Evolutionary conservation across 2,888 invertebrate species (phyloP), one percentile per base, ranked within the genome.

Genomic region (Habroteleia sp.): DNA sequence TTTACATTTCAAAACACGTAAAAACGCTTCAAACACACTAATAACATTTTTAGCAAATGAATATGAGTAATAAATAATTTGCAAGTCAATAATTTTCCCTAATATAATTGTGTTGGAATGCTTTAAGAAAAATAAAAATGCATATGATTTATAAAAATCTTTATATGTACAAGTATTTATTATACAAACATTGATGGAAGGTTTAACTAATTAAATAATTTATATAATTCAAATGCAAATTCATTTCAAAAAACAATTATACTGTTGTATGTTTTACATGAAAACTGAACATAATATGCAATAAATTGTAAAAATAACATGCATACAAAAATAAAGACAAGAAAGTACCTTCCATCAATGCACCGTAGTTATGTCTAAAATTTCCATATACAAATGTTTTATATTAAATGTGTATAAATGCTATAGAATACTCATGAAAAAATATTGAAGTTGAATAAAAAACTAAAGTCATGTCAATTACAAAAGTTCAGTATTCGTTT

Each of bases 351-450:
- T 83, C 82, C 84, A 80, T 83, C 82, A 80, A 84, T 82, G 81
- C 65, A 74, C 68, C 60, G 71, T 71, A 71, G 62, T 77, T 31
- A 79, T 74, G 48, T 77, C 58, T 65, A 56, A 71, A 77, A 72
- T 76, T 79, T 54, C 78, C 76, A 76, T 78, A 73, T 58, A 56
- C 62, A 72, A 60, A 72, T 48, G 65, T 52, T 62, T 77, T 77
- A 80, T 76, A 77, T 82, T 78, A 84, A 82, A 85, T 78, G 78
- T 77, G 77, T 82, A 81, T 85, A 85, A 87, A 87, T 86, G 85
- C 85, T 52, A 44, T 84, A 80, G 72, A 74, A 80, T 79, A 80
- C 69, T 77, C 79, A 83, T 81, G 83, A 82, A 85, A 85, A 82
- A 83, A 84, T 79, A 54, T 81, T 84, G 80, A 78, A 84, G 81